These are phyloP conservation scores for Uria aalge DNA, from an alignment of 2,113 vertebrate genomes.

Conservation along the genomic window DNA sequence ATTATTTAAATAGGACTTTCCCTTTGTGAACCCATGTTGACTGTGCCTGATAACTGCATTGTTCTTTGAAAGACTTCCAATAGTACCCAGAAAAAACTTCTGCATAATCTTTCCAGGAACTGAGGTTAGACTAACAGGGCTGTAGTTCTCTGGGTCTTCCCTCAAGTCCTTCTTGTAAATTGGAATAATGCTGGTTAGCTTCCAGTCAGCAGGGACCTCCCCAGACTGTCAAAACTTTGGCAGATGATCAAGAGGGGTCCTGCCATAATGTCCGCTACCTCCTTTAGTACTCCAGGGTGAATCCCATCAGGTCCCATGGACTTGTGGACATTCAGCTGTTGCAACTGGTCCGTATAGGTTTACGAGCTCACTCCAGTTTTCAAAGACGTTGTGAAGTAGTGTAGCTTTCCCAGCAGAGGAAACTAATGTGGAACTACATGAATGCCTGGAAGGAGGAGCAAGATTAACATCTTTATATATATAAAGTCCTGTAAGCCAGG, in stretches of 20 bases:
- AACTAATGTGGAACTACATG: not conserved
- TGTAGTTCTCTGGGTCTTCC: not conserved
- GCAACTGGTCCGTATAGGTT: not conserved
- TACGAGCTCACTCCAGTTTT: not conserved
- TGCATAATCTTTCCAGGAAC: not conserved
- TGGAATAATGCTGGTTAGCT: not conserved
- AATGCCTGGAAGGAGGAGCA: not conserved
- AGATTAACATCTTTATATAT: not conserved
- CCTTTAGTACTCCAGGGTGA: not conserved
- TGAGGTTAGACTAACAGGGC: not conserved
- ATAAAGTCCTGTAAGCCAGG: not conserved
- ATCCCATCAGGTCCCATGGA: not conserved
- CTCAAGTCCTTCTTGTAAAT: not conserved
- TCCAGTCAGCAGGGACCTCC: not conserved
- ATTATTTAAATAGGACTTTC: not conserved
- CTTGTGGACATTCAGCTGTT: not conserved
- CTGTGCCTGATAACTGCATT: not conserved
- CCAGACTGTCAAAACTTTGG: not conserved
- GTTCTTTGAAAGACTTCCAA: not conserved
- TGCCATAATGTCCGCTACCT: not conserved
- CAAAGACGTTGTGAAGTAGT: not conserved
- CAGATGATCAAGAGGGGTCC: accelerated
- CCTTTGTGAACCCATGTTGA: not conserved
- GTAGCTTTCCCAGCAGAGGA: not conserved
- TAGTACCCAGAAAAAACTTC: not conserved